Evolutionary conservation across 2,888 invertebrate genomes (phyloP), one percentile per base, ranked within the genome.

Genomic region (Drosophila peninsularis): DNA sequence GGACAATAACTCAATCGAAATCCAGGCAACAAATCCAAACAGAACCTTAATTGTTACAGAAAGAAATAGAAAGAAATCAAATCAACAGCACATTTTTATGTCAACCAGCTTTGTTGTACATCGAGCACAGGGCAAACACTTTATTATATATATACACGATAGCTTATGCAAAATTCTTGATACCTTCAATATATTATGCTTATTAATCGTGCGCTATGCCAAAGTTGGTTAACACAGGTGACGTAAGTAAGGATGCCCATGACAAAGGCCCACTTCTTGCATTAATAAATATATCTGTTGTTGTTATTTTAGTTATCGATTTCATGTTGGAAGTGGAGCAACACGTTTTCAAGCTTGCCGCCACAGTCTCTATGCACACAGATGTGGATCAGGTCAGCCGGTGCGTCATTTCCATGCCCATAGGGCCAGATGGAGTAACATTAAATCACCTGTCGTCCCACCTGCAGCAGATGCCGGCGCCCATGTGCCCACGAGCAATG

Each of bases 151-250:
- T 56, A 61, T 47, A 52, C 54, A 62, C 50, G 58, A 50, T 62
- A 77, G 69, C 82, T 82, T 45, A 82, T 82, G 71, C 88, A 75
- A 89, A 86, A 89, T 85, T 89, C 62, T 74, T 62, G 60, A 84
- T 74, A 69, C n/a, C 54, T 60, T 47, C 61, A 64, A 57, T 77
- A 86, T 62, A 50, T 50, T 70, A 90, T 90, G 90, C 77, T 90
- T 60, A 67, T 82, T 62, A 83, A 89, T 58, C 79, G 90, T 41
- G 81, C 78, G 27, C 62, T 89, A 50, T 87, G 82, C 67, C 78
- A 78, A 62, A 78, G 69, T 61, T 87, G 85, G 88, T 68, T 76
- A 54, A 75, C 78, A 55, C 84, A 88, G 61, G 75, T 89, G 71
- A 82, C 83, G 90, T 90, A 82, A 88, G 82, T 81, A 74, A 73